A percentile compares a stretch with the other conserved stretches of the same genome.
Evolutionary conservation across 1,140 invertebrate genomes (phyloP).

Genomic region (Drosophila neocordata): DNA sequence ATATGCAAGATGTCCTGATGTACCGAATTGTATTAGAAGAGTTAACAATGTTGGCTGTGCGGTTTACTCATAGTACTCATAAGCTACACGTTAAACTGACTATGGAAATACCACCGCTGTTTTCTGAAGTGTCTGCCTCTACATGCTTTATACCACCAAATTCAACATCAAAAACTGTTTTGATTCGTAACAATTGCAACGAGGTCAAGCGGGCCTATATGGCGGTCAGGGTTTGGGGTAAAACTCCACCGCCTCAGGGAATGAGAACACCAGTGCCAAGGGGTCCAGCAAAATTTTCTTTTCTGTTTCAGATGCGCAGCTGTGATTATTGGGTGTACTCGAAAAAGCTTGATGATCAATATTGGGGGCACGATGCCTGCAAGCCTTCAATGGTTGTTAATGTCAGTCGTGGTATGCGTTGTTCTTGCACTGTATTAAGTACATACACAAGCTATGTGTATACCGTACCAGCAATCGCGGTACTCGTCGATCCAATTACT

Average conservation of each 20-base stretch:
- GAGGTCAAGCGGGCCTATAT: conserved; percentile 19
- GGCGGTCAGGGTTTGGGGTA: conserved; percentile 16
- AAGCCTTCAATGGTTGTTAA: conserved; percentile 17
- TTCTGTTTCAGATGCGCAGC: conserved; percentile 47
- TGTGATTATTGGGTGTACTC: conserved; percentile 49
- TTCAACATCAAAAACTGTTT: conserved; percentile 2
- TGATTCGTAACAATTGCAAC: conserved; percentile 48
- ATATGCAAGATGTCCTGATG: conserved; percentile 11
- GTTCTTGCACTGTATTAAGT: conserved; percentile 34
- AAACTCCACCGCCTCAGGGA: neutral
- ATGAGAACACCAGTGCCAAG: neutral
- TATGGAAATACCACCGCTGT: conserved; percentile 3
- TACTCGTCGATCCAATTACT: neutral
- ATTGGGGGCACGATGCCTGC: conserved; percentile 27
- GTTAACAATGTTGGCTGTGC: conserved; percentile 36
- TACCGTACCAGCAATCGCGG: conserved; percentile 8
- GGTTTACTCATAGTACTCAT: conserved; percentile 26
- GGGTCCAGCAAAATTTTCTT: conserved; percentile 28
- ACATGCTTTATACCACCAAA: conserved; percentile 20
- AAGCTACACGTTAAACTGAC: conserved; percentile 28
- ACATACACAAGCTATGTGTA: conserved; percentile 52
- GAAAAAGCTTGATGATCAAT: neutral
- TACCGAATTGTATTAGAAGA: conserved; percentile 36
- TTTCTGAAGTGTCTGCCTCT: neutral
- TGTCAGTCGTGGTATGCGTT: conserved; percentile 5